Percentiles rank a stretch among this genome's conserved stretches.
Evolutionary conservation across 2,797 vertebrate species (phyloP).

Genomic region (Leuciscus waleckii): DNA sequence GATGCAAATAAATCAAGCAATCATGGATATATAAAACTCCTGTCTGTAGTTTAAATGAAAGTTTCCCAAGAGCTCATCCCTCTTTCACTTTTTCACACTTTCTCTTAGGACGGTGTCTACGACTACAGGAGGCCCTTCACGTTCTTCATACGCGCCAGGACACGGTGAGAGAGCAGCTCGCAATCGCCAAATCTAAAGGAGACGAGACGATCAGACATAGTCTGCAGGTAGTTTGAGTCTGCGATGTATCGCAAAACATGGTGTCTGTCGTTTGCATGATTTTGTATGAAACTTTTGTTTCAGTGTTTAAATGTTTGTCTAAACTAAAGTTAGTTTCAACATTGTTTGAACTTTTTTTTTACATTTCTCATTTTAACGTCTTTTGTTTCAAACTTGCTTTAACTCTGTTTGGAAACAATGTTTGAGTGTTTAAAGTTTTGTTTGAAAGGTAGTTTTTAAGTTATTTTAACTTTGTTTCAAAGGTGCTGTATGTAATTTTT

Average conservation of each 20-base stretch:
- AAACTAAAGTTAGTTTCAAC: not conserved
- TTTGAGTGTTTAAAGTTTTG: not conserved
- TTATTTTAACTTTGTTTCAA: not conserved
- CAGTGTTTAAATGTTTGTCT: not conserved
- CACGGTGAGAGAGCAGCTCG: slow-evolving; percentile 84
- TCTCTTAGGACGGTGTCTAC: slow-evolving; percentile 88
- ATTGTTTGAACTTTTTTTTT: not conserved
- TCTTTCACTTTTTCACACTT: not conserved
- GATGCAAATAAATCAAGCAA: slow-evolving; percentile 13
- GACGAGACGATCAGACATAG: slow-evolving; percentile 85
- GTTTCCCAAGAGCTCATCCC: not conserved
- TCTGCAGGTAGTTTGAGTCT: slow-evolving; percentile 82
- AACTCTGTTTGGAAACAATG: not conserved
- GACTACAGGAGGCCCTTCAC: slow-evolving; percentile 93
- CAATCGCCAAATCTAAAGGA: slow-evolving; percentile 88
- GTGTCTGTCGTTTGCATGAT: not conserved
- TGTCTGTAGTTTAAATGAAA: not conserved
- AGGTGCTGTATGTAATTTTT: not conserved
- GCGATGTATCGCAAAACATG: not conserved
- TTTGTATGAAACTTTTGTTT: not conserved
- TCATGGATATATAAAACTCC: not conserved
- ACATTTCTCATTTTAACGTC: not conserved
- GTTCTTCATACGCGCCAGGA: slow-evolving; percentile 89
- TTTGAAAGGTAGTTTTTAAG: not conserved
- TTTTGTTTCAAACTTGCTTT: not conserved